These are phyloP conservation scores for Eupithecia dodoneata DNA, from an alignment of 2,888 invertebrate genomes.

Conservation along the genomic window DNA sequence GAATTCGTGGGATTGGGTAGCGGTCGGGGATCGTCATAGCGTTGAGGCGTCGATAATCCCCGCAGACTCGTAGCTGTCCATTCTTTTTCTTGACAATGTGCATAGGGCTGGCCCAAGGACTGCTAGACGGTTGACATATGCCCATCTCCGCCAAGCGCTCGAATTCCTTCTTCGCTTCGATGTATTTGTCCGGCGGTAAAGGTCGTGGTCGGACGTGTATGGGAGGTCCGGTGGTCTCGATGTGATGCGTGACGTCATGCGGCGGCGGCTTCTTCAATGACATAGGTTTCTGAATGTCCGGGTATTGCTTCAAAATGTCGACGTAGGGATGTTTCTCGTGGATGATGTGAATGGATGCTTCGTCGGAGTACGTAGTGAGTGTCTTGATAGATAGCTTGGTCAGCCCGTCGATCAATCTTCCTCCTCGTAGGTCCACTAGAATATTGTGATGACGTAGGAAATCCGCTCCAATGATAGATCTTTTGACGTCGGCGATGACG, in stretches of 20 bases:
- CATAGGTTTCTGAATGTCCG: conserved; percentile 33
- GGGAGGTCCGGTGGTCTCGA: conserved; percentile 36
- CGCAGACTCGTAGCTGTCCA: too few species aligned
- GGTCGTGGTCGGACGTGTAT: conserved; percentile 26
- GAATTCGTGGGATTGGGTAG: conserved; percentile 25
- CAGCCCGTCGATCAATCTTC: conserved; percentile 10
- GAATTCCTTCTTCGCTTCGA: conserved; percentile 26
- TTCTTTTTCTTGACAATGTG: conserved; percentile 14
- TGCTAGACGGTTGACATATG: conserved; percentile 32
- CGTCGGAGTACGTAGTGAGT: neutral
- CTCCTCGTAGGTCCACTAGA: conserved; percentile 40
- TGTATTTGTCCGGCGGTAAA: conserved; percentile 23
- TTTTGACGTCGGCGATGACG: conserved; percentile 42
- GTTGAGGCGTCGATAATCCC: too few species aligned
- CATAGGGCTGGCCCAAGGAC: conserved; percentile 26
- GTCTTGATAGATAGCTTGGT: conserved; percentile 8
- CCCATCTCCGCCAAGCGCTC: conserved; percentile 26
- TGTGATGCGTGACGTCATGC: conserved; percentile 30
- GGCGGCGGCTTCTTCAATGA: conserved; percentile 21
- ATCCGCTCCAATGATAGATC: conserved; percentile 48
- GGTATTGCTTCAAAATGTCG: too few species aligned
- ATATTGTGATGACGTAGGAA: conserved; percentile 43
- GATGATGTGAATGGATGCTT: neutral
- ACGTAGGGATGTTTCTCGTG: neutral
- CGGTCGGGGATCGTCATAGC: neutral